Evolutionary conservation across 2,797 vertebrate genomes (phyloP).

Genomic region (Eremophila alpestris): DNA sequence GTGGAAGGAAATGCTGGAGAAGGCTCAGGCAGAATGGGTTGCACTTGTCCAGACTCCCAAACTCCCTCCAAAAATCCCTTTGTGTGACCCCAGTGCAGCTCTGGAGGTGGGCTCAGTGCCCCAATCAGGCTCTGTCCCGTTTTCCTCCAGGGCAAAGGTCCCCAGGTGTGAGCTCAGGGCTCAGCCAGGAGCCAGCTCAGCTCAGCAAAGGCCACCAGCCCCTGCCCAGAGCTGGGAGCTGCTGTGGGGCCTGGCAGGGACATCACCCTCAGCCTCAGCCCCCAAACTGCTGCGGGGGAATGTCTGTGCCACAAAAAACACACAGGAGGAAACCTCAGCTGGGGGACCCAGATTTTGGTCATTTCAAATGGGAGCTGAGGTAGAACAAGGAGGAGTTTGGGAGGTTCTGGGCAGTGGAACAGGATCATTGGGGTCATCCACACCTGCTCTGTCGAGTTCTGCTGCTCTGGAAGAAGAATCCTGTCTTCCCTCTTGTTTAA

Average conservation of each 20-base stretch:
- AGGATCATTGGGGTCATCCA: neutral
- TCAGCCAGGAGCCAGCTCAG: neutral
- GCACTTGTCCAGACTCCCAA: neutral
- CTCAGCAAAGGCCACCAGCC: neutral
- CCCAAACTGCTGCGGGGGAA: rapidly evolving
- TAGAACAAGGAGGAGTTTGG: neutral
- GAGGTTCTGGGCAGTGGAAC: neutral
- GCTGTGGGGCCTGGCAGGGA: neutral
- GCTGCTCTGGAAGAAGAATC: neutral
- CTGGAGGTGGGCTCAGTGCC: neutral
- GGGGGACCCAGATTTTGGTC: neutral
- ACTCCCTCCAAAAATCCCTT: neutral
- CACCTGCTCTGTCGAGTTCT: neutral
- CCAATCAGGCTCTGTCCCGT: neutral
- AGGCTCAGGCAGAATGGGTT: neutral
- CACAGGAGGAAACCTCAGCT: neutral
- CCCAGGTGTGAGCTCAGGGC: neutral
- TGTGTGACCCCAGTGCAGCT: neutral
- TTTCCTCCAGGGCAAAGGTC: neutral
- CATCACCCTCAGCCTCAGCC: neutral
- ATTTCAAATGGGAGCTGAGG: neutral
- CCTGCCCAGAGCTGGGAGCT: neutral
- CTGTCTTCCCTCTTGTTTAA: neutral
- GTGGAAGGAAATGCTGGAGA: neutral
- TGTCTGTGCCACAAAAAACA: rapidly evolving